Evolutionary conservation across 2,888 invertebrate species (phyloP).

Genomic region (Aelia acuminata): DNA sequence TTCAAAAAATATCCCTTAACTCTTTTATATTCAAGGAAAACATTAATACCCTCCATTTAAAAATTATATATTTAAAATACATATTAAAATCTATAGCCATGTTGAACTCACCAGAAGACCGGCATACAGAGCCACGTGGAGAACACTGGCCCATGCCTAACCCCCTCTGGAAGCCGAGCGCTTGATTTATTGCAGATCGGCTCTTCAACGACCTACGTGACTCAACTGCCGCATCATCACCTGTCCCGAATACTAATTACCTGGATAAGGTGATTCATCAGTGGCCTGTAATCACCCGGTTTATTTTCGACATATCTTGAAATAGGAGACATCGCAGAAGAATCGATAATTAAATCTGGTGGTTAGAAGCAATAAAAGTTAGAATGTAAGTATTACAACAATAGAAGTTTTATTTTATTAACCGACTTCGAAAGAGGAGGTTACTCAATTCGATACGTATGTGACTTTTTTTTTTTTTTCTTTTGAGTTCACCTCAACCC

Average conservation of each 20-base stretch:
- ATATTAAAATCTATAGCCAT: too few relatives aligned
- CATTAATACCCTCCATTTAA: too few relatives aligned
- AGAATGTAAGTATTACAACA: neutral
- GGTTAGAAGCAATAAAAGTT: neutral
- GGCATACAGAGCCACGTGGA: conserved; percentile 25
- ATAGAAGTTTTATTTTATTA: too few relatives aligned
- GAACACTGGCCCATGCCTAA: neutral
- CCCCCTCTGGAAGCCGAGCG: neutral
- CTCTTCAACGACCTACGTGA: conserved; percentile 38
- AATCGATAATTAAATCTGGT: neutral
- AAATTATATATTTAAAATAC: too few relatives aligned
- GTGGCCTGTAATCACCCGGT: neutral
- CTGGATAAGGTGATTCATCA: conserved; percentile 10
- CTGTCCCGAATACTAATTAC: neutral
- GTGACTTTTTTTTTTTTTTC: too few relatives aligned
- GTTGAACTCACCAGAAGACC: conserved; percentile 11
- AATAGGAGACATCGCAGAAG: neutral
- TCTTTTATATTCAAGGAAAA: too few relatives aligned
- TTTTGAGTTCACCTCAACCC: too few relatives aligned
- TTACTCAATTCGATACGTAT: too few relatives aligned
- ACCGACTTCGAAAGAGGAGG: too few relatives aligned
- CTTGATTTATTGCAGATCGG: conserved; percentile 22
- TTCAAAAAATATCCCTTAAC: too few relatives aligned
- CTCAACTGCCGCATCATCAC: neutral
- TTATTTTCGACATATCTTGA: neutral